These are phyloP conservation scores for Chrysaora quinquecirrha DNA, from an alignment of 30 jellyfish, hydroid and myxozoan species.

Conservation along the genomic window DNA sequence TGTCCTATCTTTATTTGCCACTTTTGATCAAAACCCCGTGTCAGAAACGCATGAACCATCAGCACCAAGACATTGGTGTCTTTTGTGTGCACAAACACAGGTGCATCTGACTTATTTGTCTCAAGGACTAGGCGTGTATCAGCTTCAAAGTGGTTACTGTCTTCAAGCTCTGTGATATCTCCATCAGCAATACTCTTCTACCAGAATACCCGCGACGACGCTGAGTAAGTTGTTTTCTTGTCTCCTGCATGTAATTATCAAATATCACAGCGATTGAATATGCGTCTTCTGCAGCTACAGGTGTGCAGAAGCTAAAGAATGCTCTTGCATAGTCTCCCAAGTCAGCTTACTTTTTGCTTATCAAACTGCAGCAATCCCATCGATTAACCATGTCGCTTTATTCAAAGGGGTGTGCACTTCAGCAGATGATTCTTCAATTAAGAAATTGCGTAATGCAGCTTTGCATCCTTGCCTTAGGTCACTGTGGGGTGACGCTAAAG, in stretches of 20 bases:
- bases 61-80: constrained; percentile 33
- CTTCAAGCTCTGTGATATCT: not conserved
- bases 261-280: constrained; percentile 1
- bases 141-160: constrained; percentile 19
- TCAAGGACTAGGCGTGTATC: constrained; percentile 15
- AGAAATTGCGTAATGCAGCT: constrained; percentile 32
- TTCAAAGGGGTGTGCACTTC: not conserved
- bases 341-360: not conserved
- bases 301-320: constrained; percentile 27
- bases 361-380: constrained; percentile 15
- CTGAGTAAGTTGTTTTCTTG: constrained; percentile 17
- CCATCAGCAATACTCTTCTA: too few species aligned
- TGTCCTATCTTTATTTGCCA: constrained; percentile 48
- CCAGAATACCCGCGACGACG: constrained; percentile 3
- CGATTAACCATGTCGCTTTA: not conserved
- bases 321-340: constrained; percentile 33
- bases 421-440: constrained; percentile 49
- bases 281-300: not conserved
- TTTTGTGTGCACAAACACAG: constrained; percentile 23
- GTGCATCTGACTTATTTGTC: constrained; percentile 9
- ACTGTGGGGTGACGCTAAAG: constrained; percentile 53
- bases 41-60: not conserved
- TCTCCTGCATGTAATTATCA: not conserved
- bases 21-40: not conserved
- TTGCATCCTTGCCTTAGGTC: constrained; percentile 53